Evolutionary conservation across 2,888 invertebrate species (phyloP), one percentile per base, ranked within the genome.

Genomic region (Eucriotettix oculatus): DNA sequence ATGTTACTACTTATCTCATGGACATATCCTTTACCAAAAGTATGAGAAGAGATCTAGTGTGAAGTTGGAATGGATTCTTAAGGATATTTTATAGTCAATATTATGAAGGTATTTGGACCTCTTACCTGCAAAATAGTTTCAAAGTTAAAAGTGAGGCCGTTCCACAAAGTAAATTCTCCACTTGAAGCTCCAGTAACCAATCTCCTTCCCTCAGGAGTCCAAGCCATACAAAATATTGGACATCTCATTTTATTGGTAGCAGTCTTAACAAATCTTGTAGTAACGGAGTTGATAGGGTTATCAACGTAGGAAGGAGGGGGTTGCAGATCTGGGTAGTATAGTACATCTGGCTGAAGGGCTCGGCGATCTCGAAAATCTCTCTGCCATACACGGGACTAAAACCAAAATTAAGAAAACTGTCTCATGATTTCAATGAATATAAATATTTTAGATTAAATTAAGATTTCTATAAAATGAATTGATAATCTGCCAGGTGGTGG

Each of bases 221-320:
- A 99, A 14, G 95, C 93, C 72, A 99, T 87, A 68, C 95, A 94
- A 74, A 99, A 99, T 69, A 99, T 96, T 0, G 99, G 99, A 77
- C 99, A 99, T 67, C 97, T 83, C 88, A 98, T 95, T 80, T 99
- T 99, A 75, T 99, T 99, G 60, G 97, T 98, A 10, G 99, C 98
- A n/a, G 97, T 95, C 75, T 99, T 90, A 10, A 99, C 97, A 75
- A 97, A 98, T 69, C 95, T 79, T 11, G 80, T 74, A 9, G 75
- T 72, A 10, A 71, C 63, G 29, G 62, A 61, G 78, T 99, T 99
- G 67, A 94, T 94, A 7, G 98, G 93, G 75, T 94, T 94, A 71
- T 98, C 92, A 57, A 88, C 82, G 71, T 93, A 90, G 67, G 90
- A 88, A n/a, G 90, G 86, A 3, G 98, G 98, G 52, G 98, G 98